phyloP scores from a whole-genome alignment of 1,140 invertebrate genomes.

The Drosophila parabipectinata region DNA sequence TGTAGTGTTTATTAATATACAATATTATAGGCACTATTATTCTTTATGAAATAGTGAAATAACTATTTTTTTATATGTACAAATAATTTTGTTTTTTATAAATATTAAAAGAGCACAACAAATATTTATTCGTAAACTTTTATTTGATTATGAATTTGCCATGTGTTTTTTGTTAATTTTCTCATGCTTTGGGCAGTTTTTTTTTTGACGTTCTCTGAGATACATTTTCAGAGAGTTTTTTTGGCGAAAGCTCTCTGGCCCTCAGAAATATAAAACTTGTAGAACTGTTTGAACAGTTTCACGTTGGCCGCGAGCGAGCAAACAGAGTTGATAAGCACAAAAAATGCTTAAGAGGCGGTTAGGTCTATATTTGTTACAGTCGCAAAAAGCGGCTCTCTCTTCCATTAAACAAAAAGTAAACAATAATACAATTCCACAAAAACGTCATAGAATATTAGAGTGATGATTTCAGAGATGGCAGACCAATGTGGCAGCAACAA shows the following conservation, averaged over 20 bases:
- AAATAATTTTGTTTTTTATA: background rate
- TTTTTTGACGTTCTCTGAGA: constrained; percentile 9
- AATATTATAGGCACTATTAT: no score
- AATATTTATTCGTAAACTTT: background rate
- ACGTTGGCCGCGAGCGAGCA: constrained; percentile 1
- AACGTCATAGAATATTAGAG: no score
- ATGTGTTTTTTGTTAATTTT: constrained; percentile 7
- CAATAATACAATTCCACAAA: background rate
- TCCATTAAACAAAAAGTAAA: constrained; percentile 22
- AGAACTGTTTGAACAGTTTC: constrained; percentile 2
- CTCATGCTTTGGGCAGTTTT: constrained; percentile 10
- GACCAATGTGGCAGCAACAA: constrained; percentile 21
- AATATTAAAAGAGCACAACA: background rate
- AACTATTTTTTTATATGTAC: no score
- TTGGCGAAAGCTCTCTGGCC: constrained; percentile 1
- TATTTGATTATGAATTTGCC: constrained; percentile 9
- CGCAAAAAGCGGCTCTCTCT: constrained; percentile 8
- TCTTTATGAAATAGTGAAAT: no score
- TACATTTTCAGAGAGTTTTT: constrained; percentile 1
- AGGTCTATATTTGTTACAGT: constrained; percentile 13
- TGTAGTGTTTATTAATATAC: background rate
- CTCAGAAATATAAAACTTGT: background rate
- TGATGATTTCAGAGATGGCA: constrained; percentile 33
- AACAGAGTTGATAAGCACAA: constrained; percentile 2
- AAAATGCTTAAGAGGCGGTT: constrained; percentile 29